A percentile compares a stretch with the other conserved stretches of the same genome.
phyloP scores from a whole-genome alignment of 2,113 vertebrate species.

The Phrynosoma blainvillii region DNA sequence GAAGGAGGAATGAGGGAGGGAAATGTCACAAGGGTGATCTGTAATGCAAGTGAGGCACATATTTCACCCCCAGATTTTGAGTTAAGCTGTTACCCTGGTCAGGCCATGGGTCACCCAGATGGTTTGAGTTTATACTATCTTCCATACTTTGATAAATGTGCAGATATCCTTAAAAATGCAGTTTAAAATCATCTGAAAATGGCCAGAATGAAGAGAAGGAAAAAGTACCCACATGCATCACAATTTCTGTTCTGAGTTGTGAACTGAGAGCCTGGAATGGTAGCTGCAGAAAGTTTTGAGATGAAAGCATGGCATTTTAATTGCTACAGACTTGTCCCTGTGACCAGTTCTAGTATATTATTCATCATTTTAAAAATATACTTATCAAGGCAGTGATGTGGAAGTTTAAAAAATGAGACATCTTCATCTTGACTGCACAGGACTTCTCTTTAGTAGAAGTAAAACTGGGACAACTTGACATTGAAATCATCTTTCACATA shows the following conservation, averaged over 20 bases:
- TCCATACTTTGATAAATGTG: not conserved
- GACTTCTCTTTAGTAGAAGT: not conserved
- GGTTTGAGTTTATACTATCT: not conserved
- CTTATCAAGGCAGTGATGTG: slow-evolving; percentile 15
- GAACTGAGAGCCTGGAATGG: not conserved
- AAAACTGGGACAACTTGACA: slow-evolving; percentile 10
- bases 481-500: slow-evolving; percentile 14
- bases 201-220: not conserved
- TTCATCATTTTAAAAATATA: slow-evolving; percentile 31
- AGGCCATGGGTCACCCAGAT: no score
- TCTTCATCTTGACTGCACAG: slow-evolving; percentile 22
- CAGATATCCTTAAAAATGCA: not conserved
- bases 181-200: not conserved
- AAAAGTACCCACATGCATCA: not conserved
- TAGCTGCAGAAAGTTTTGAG: not conserved
- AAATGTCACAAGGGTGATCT: no score
- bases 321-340: not conserved
- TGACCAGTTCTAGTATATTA: slow-evolving; percentile 5
- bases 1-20: not conserved
- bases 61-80: no score
- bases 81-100: no score
- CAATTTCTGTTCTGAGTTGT: not conserved
- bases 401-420: slow-evolving; percentile 37
- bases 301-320: not conserved
- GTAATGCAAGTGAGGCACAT: no score